A percentile compares a stretch with the other conserved stretches of the same genome.
phyloP scores from a whole-genome alignment of 2,888 invertebrate genomes.

The Andrena praecox region DNA sequence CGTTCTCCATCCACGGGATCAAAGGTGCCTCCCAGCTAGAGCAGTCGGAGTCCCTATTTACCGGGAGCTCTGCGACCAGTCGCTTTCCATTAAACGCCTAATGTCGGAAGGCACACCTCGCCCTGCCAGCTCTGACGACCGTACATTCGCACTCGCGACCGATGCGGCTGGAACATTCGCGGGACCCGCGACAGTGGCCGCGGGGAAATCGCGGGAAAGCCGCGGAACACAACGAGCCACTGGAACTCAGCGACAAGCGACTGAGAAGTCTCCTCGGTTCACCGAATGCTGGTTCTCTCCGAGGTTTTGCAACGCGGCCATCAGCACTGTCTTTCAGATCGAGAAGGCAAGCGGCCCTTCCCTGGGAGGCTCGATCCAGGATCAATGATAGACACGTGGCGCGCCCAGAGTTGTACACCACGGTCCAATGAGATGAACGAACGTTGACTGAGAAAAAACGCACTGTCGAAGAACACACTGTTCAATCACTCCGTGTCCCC shows the following conservation, averaged over 20 bases:
- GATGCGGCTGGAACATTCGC: neutral
- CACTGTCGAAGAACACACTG: constrained; percentile 15
- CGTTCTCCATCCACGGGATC: constrained; percentile 15
- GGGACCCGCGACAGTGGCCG: neutral
- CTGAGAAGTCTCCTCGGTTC: neutral
- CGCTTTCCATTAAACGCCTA: constrained; percentile 8
- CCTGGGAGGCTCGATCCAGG: neutral
- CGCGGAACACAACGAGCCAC: neutral
- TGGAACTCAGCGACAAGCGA: neutral
- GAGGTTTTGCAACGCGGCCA: neutral
- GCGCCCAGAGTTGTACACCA: no score
- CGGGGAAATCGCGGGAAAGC: constrained; percentile 35
- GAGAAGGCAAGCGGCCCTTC: neutral
- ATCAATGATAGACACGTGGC: constrained; percentile 29
- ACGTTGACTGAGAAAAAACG: neutral
- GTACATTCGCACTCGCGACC: constrained; percentile 9
- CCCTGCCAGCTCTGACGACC: neutral
- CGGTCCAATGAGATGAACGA: no score
- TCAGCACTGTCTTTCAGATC: neutral
- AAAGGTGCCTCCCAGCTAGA: neutral
- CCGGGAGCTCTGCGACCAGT: constrained; percentile 5
- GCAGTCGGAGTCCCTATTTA: constrained; percentile 30
- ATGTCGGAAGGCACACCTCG: neutral
- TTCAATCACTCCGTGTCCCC: neutral
- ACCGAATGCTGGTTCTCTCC: neutral